A percentile compares a stretch with the other conserved stretches of the same genome.
Conservation (phyloP, 2,797 vertebrate species). For the Acanthiza pusilla region DNA sequence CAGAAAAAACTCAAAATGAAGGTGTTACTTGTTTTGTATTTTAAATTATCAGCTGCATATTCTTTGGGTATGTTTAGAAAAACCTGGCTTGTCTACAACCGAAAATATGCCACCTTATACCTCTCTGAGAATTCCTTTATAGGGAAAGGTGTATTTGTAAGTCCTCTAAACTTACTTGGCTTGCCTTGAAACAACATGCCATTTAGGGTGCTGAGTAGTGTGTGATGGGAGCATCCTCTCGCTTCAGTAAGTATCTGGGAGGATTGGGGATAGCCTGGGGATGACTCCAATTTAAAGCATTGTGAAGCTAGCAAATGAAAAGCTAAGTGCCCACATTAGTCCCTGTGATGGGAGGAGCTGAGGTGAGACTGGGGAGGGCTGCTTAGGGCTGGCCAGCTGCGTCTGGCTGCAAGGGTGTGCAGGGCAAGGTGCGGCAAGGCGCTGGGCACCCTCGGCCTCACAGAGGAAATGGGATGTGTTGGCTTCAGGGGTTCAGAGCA, state of each 20-base stretch:
- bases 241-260: background rate
- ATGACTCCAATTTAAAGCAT: background rate
- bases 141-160: background rate
- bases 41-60: background rate
- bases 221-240: background rate
- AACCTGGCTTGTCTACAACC: background rate
- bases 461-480: background rate
- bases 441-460: background rate
- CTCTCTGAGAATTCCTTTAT: background rate
- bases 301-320: background rate
- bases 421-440: background rate
- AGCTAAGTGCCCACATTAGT: background rate
- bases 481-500: background rate
- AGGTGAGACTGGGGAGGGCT: background rate
- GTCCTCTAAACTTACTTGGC: background rate
- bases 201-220: background rate
- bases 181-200: background rate
- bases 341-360: background rate
- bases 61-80: background rate
- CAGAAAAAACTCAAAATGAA: background rate
- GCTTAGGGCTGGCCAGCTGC: background rate
- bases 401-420: background rate
- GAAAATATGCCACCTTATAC: background rate
- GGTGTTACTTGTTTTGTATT: background rate
- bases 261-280: background rate